Conservation (phyloP, 2,888 invertebrate genomes). For the Latrodectus elegans region DNA sequence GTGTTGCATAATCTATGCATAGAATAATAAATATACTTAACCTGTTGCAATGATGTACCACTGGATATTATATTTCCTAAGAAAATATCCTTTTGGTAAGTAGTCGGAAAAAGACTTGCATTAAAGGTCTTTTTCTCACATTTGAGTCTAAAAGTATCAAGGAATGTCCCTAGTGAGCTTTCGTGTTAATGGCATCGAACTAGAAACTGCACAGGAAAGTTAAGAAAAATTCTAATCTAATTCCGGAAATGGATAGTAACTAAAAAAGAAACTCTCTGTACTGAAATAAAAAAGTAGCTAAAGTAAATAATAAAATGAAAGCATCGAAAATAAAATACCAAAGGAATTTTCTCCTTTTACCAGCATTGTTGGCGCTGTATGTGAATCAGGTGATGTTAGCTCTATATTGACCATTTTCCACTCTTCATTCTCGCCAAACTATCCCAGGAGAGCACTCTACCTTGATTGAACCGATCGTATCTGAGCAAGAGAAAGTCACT, state of each 20-base stretch:
- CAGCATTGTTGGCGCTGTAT: slow-evolving; percentile 4
- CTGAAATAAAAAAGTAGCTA: slow-evolving; percentile 24
- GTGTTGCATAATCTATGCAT: too few species aligned
- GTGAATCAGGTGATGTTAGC: slow-evolving; percentile 54
- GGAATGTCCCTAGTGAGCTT: too few species aligned
- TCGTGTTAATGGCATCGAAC: background rate
- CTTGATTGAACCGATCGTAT: slow-evolving; percentile 56
- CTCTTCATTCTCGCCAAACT: slow-evolving; percentile 53
- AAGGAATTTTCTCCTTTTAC: slow-evolving; percentile 24
- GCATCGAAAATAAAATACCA: background rate
- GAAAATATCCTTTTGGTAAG: too few species aligned
- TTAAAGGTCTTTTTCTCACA: too few species aligned
- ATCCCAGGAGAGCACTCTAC: slow-evolving; percentile 48
- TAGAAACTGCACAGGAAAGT: background rate
- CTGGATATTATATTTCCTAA: too few species aligned
- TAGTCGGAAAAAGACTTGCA: too few species aligned
- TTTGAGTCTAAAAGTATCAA: too few species aligned
- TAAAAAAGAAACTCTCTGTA: slow-evolving; percentile 20
- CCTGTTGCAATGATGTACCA: too few species aligned
- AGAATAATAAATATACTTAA: too few species aligned
- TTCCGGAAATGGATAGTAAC: slow-evolving; percentile 40
- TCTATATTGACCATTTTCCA: slow-evolving; percentile 59
- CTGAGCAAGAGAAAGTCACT: slow-evolving; percentile 46
- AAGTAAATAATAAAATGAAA: slow-evolving; percentile 34
- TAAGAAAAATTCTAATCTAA: slow-evolving; percentile 42